phyloP scores from a whole-genome alignment of 2,888 invertebrate species.

The Noctua pronuba region DNA sequence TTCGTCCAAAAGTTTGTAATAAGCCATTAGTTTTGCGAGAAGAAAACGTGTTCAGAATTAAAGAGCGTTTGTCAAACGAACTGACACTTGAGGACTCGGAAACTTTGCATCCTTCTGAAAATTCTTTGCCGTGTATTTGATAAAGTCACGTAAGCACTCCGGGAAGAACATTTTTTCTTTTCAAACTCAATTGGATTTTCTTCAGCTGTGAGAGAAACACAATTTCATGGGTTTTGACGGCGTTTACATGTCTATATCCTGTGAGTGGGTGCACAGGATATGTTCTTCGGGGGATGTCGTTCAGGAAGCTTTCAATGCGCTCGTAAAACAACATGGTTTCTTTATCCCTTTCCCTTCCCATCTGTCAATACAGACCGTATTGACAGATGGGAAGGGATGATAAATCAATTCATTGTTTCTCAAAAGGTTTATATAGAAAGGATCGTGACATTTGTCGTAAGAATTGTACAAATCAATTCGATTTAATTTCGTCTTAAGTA shows the following conservation, averaged over 20 bases:
- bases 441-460: background rate
- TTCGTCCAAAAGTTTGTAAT: constrained; percentile 68
- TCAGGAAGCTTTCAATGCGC: constrained; percentile 45
- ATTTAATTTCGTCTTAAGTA: background rate
- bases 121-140: constrained; percentile 50
- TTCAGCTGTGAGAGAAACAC: constrained; percentile 33
- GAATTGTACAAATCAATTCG: background rate
- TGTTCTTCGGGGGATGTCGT: constrained; percentile 35
- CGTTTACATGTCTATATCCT: constrained; percentile 37
- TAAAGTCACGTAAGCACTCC: constrained; percentile 64
- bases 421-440: background rate
- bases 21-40: constrained; percentile 73
- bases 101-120: constrained; percentile 60
- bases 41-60: constrained; percentile 70
- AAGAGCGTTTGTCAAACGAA: constrained; percentile 63
- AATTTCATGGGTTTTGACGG: constrained; percentile 37
- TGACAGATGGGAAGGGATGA: constrained; percentile 28
- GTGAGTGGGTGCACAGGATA: background rate
- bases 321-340: constrained; percentile 55
- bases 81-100: constrained; percentile 45
- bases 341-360: constrained; percentile 47
- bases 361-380: too few relatives aligned
- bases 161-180: constrained; percentile 49
- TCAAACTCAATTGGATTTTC: constrained; percentile 56
- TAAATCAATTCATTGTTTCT: constrained; percentile 24